phyloP scores from a whole-genome alignment of 2,888 invertebrate species.

The Andricus curvator region DNA sequence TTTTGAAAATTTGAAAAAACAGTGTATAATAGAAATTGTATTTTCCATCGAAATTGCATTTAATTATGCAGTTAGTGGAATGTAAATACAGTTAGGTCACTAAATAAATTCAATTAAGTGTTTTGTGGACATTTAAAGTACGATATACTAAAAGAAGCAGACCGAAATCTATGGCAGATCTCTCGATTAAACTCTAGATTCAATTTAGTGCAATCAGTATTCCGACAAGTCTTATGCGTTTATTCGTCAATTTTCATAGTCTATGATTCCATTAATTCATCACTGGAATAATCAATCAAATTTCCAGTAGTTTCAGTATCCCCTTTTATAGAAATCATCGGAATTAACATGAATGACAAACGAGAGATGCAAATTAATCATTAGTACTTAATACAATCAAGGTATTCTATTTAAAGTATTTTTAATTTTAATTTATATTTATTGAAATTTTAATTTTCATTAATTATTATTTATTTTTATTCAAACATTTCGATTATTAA shows the following conservation, averaged over 20 bases:
- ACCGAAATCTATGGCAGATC: neutral
- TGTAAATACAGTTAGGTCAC: neutral
- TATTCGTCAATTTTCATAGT: neutral
- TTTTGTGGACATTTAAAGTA: constrained; percentile 6
- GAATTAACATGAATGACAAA: neutral
- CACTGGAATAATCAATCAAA: neutral
- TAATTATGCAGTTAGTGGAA: neutral
- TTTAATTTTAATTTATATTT: no score
- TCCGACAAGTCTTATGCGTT: neutral
- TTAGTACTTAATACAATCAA: neutral
- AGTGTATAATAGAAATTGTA: neutral
- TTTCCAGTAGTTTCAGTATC: neutral
- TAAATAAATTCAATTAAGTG: constrained; percentile 9
- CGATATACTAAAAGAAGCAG: neutral
- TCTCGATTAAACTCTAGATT: constrained; percentile 8
- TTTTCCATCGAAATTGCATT: constrained; percentile 4
- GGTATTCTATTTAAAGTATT: no score
- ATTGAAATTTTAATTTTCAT: no score
- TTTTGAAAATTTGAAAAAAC: neutral
- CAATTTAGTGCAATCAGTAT: constrained; percentile 21
- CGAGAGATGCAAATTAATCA: neutral
- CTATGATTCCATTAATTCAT: neutral
- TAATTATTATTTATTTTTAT: no score
- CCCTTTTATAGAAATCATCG: neutral
- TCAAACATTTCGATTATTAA: no score